A percentile compares a stretch with the other conserved stretches of the same genome.
These are phyloP conservation scores for Dynastes tityus DNA, from an alignment of 2,888 invertebrate species.

Conservation along the genomic window DNA sequence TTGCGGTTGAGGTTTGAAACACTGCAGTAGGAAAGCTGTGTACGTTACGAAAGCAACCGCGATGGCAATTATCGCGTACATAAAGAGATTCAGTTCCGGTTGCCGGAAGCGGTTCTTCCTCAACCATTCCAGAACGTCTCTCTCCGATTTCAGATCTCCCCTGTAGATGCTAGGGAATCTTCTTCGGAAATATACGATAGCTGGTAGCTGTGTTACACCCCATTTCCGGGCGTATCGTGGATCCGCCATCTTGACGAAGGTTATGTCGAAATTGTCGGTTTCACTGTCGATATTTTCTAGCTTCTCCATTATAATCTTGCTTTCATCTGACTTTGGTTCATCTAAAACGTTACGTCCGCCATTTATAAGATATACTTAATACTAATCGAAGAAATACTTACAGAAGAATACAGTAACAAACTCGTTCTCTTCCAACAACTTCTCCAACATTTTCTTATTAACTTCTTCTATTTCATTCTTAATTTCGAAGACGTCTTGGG, in stretches of 20 bases:
- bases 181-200: conserved; percentile 92
- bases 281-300: conserved; percentile 96
- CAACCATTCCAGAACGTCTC: conserved; percentile 92
- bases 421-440: conserved; percentile 94
- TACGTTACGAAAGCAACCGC: conserved; percentile 90
- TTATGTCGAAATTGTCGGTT: conserved; percentile 94
- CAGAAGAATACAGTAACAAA: conserved; percentile 96
- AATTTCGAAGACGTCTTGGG: conserved; percentile 95
- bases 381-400: conserved; percentile 72
- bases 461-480: conserved; percentile 98
- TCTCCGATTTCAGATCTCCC: conserved; percentile 88
- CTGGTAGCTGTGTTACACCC: conserved; percentile 93
- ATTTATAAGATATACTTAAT: too few species aligned
- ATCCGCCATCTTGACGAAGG: conserved; percentile 95
- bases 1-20: conserved; percentile 84
- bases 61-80: conserved; percentile 92
- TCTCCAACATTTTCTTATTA: conserved; percentile 96
- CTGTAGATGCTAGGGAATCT: conserved; percentile 94
- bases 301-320: conserved; percentile 86
- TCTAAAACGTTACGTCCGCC: conserved; percentile 71
- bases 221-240: conserved; percentile 93
- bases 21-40: conserved; percentile 91
- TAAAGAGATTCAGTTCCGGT: conserved; percentile 93
- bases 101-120: conserved; percentile 94
- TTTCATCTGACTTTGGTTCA: conserved; percentile 85